Evolutionary conservation across 2,888 invertebrate genomes (phyloP), one percentile per base, ranked within the genome.

Genomic region (Epinotia bilunana): DNA sequence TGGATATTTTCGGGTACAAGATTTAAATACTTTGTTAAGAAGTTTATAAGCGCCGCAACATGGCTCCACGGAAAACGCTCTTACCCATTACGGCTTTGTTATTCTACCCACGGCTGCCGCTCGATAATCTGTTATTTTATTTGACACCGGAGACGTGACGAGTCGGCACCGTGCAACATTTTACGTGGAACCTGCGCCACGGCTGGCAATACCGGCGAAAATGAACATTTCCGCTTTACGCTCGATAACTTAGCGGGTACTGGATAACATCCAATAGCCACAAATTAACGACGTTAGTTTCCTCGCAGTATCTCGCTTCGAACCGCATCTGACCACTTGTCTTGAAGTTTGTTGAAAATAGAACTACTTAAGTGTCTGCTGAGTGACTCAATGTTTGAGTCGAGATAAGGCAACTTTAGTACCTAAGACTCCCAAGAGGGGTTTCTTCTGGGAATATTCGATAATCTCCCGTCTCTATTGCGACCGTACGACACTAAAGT

Each of bases 41-140:
- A 84, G 82, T 85, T 86, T 80, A 78, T 76, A 83, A 85, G 84
- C 83, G 83, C 74, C 83, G 83, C 82, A 82, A 81, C 82, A 82
- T 82, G 80, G 79, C 82, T 79, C 81, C 82, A 82, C 81, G 83
- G 76, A 83, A 83, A 86, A 83, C 84, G 84, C 83, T 83, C 83
- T 82, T 81, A 83, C 78, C 84, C 84, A 85, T 84, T 84, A 84
- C 23, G 69, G 70, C 58, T 80, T 86, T 87, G 84, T 83, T 86
- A 88, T 89, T 87, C 88, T 80, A 83, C 80, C 82, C 87, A 84
- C 86, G 86, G 78, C 80, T 71, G 77, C 78, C 79, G 84, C 82
- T 85, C 87, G 86, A 87, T 88, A 87, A 88, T 88, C 88, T 88
- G 87, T 88, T 88, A 88, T 88, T 88, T 88, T 88, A 88, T 88